These are phyloP conservation scores for Mya arenaria DNA, from an alignment of 1,140 invertebrate species.

Conservation along the genomic window DNA sequence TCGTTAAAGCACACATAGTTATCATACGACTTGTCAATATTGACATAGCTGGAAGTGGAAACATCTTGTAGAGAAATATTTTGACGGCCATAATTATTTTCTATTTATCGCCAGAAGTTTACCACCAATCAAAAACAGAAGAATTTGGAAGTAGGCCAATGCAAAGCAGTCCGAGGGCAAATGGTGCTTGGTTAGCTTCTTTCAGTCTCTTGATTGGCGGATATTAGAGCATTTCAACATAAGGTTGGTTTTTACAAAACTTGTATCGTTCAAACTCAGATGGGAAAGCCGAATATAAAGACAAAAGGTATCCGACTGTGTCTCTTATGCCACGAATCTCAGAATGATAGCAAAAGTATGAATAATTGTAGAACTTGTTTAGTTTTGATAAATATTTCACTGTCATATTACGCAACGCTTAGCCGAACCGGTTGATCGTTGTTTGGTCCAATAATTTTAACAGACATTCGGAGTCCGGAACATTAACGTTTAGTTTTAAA, in stretches of 20 bases:
- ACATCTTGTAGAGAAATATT: no score
- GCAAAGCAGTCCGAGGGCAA: background rate
- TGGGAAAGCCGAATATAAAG: conserved; percentile 15
- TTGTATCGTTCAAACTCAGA: conserved; percentile 15
- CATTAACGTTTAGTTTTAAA: background rate
- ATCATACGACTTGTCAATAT: background rate
- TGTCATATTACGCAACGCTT: conserved; percentile 4
- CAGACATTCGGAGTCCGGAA: background rate
- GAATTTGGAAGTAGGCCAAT: conserved; percentile 17
- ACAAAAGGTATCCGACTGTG: conserved; percentile 4
- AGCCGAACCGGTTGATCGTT: background rate
- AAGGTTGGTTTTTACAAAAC: background rate
- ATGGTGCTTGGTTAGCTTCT: background rate
- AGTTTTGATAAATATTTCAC: background rate
- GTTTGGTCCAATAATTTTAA: background rate
- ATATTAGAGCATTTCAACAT: background rate
- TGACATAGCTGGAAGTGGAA: no score
- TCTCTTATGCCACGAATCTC: conserved; percentile 26
- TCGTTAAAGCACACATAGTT: conserved; percentile 20
- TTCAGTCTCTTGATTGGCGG: background rate
- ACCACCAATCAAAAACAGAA: no score
- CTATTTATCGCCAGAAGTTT: no score
- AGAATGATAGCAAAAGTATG: conserved; percentile 17
- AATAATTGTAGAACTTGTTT: background rate
- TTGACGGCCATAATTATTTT: no score